Conservation (phyloP, 2,113 vertebrate species). For the Sylvietta virens region DNA sequence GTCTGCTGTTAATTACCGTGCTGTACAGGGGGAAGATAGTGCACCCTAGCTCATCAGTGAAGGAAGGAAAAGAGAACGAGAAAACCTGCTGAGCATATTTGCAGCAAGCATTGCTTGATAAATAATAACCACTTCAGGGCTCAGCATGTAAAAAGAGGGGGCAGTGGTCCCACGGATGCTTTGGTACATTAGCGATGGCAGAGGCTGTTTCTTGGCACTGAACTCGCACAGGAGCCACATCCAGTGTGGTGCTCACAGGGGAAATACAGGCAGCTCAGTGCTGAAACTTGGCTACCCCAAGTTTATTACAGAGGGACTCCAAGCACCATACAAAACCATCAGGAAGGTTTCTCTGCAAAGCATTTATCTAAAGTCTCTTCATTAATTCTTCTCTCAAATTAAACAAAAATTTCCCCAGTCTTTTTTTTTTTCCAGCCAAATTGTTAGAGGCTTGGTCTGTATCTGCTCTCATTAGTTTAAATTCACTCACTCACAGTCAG, state of each 20-base stretch:
- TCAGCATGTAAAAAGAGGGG: not conserved
- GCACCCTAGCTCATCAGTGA: not conserved
- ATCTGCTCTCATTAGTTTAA: not conserved
- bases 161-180: not conserved
- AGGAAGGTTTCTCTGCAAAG: not conserved
- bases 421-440: not conserved
- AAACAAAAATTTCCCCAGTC: not conserved
- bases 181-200: not conserved
- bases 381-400: too few relatives aligned
- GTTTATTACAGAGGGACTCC: not conserved
- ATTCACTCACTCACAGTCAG: not conserved
- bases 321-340: not conserved
- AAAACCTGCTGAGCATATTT: not conserved
- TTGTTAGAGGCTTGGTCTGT: not conserved
- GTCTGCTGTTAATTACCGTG: not conserved
- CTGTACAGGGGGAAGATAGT: not conserved
- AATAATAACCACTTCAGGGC: slow-evolving; percentile 29
- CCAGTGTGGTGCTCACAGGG: not conserved
- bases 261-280: not conserved
- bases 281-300: not conserved
- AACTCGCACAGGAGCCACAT: not conserved
- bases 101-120: not conserved
- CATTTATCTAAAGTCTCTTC: not conserved
- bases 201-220: not conserved
- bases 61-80: slow-evolving; percentile 3